A percentile compares a stretch with the other conserved stretches of the same genome.
Conservation (phyloP, 2,797 vertebrate genomes). For the Paguma larvata region DNA sequence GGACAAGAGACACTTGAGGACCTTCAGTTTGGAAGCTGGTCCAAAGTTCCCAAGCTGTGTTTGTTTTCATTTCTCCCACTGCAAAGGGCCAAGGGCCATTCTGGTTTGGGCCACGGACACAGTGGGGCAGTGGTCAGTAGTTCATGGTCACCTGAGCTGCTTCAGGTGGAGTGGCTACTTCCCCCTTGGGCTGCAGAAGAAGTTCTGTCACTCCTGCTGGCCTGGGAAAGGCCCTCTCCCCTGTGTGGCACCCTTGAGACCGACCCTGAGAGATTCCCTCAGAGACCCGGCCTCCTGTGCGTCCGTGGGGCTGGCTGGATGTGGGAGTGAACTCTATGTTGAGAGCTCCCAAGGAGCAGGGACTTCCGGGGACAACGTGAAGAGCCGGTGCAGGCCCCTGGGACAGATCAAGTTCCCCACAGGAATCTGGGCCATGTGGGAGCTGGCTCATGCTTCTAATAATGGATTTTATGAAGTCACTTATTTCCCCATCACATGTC, state of each 20-base stretch:
- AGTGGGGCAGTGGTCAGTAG: background rate
- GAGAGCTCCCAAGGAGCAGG: background rate
- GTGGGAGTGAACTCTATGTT: background rate
- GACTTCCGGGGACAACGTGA: background rate
- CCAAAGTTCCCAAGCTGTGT: conserved; percentile 53
- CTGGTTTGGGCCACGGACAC: background rate
- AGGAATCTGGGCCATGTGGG: background rate
- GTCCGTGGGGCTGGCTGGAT: background rate
- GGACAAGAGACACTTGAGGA: conserved; percentile 1
- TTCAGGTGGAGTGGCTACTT: background rate
- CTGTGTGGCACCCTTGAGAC: background rate
- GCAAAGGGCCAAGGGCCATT: background rate
- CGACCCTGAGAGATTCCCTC: background rate
- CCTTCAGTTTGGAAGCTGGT: conserved; percentile 43
- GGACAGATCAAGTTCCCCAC: background rate
- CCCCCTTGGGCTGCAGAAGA: background rate
- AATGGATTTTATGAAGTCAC: background rate
- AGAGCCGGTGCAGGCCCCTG: background rate
- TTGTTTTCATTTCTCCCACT: conserved; percentile 45
- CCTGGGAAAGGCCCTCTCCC: background rate
- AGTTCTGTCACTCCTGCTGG: background rate
- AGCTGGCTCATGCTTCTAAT: background rate
- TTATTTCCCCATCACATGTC: background rate
- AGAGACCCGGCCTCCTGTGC: background rate
- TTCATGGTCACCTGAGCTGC: background rate